phyloP scores from a whole-genome alignment of 2,888 invertebrate genomes.

The Sinhomidia bicolor region DNA sequence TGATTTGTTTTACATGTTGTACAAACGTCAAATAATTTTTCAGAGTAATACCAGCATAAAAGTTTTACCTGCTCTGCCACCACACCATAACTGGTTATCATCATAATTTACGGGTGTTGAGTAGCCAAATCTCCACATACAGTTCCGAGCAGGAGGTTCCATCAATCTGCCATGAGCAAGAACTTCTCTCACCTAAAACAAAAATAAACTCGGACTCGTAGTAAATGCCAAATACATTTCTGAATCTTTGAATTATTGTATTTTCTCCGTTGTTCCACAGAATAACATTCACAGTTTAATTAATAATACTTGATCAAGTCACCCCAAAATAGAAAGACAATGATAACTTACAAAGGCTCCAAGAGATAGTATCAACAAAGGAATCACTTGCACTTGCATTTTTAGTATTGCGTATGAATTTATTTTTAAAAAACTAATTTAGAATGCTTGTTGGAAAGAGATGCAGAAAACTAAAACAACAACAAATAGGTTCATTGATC shows the following conservation, averaged over 20 bases:
- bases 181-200: too few relatives aligned
- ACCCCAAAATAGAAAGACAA: background rate
- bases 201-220: too few relatives aligned
- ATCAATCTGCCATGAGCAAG: constrained; percentile 92
- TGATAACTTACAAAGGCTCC: constrained; percentile 2
- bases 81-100: constrained; percentile 96
- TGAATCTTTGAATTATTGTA: too few relatives aligned
- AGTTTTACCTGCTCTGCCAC: constrained; percentile 92
- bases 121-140: constrained; percentile 97
- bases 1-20: too few relatives aligned
- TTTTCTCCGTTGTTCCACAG: too few relatives aligned
- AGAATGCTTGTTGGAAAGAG: background rate
- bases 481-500: background rate
- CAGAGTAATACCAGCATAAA: too few relatives aligned
- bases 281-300: too few relatives aligned
- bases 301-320: too few relatives aligned
- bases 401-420: background rate
- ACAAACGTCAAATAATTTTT: too few relatives aligned
- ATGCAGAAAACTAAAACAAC: background rate
- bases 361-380: background rate
- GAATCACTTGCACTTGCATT: background rate
- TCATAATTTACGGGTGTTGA: constrained; percentile 96
- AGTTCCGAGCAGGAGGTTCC: constrained; percentile 95
- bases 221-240: too few relatives aligned
- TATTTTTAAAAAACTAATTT: too few relatives aligned